Conservation (phyloP, 35 echinoderm and acorn worm genomes). For the Eucidaris tribuloides region DNA sequence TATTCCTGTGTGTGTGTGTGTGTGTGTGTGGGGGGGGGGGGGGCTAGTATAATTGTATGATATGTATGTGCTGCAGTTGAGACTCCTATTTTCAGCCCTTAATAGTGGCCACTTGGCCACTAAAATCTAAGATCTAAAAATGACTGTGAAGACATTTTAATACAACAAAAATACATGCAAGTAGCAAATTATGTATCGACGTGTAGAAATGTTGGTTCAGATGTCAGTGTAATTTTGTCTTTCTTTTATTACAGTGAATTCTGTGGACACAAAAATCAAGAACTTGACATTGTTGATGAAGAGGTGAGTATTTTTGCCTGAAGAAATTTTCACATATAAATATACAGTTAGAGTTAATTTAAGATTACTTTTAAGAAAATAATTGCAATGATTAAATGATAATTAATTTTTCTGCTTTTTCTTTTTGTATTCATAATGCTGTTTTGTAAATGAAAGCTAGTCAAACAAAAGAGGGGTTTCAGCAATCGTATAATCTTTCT, state of each 20-base stretch:
- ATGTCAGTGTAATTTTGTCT: not conserved
- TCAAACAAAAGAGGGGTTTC: not conserved
- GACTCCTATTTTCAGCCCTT: no score
- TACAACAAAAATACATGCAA: no score
- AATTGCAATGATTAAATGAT: not conserved
- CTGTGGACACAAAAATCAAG: conserved; percentile 64
- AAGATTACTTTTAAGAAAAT: not conserved
- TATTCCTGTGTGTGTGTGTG: no score
- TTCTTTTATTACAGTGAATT: conserved; percentile 75
- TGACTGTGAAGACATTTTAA: no score
- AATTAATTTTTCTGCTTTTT: not conserved
- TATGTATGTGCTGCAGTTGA: no score
- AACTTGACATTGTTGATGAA: conserved; percentile 71
- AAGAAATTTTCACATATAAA: not conserved
- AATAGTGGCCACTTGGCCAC: no score
- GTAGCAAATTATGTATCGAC: no score
- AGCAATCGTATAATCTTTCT: no score
- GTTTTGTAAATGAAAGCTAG: not conserved
- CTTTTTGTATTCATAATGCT: not conserved
- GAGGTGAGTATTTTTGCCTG: conserved; percentile 60
- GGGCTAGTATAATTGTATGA: no score
- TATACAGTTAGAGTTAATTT: not conserved
- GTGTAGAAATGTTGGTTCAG: no score
- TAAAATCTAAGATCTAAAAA: no score
- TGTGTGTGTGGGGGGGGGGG: no score